Evolutionary conservation across 2,888 invertebrate genomes (phyloP).

Genomic region (Parnassius mnemosyne): DNA sequence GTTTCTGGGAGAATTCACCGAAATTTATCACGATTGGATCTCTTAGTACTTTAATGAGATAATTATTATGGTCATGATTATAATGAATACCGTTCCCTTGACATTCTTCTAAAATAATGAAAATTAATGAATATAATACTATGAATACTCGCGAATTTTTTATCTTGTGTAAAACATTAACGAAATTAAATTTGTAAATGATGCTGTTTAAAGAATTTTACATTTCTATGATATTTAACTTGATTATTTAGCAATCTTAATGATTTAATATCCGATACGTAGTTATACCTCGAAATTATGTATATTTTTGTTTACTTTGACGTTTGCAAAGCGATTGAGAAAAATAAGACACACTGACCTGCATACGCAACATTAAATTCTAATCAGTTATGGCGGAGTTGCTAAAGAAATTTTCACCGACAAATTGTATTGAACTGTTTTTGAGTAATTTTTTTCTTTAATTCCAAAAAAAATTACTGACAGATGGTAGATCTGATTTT

Average conservation of each 20-base stretch:
- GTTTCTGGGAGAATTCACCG: no score
- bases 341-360: conserved; percentile 12
- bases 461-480: no score
- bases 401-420: conserved; percentile 5
- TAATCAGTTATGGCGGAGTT: conserved; percentile 8
- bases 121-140: not conserved
- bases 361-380: conserved; percentile 17
- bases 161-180: not conserved
- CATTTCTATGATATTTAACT: no score
- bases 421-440: conserved; percentile 2
- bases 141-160: not conserved
- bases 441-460: no score
- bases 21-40: no score
- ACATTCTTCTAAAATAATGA: no score
- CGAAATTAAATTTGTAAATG: not conserved
- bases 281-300: not conserved
- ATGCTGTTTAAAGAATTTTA: no score
- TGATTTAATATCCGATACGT: not conserved
- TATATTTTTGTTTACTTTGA: not conserved
- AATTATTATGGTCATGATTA: no score
- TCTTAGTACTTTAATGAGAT: no score
- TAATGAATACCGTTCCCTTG: no score
- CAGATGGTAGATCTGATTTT: no score
- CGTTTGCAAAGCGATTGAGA: conserved; percentile 6
- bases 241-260: no score